Percentiles rank a stretch among this genome's conserved stretches.
Conservation (phyloP, 53 echinoderm and acorn worm species). For the Pentamera pediparva region DNA sequence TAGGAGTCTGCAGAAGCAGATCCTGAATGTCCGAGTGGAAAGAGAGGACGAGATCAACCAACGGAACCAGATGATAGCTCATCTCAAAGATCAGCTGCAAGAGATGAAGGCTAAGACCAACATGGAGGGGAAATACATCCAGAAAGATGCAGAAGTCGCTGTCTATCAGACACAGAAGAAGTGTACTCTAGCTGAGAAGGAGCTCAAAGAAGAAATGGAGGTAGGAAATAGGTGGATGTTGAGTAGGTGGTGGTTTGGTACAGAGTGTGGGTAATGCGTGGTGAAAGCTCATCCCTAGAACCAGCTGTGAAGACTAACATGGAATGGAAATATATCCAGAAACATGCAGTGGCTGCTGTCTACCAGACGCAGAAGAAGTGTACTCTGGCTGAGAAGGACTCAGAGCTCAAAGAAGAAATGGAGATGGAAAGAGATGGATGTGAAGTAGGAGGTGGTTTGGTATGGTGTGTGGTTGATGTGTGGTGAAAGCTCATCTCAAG, state of each 20-base stretch:
- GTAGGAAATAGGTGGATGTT: conserved; percentile 16
- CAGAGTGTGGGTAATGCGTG: too few relatives aligned
- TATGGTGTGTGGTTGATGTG: too few relatives aligned
- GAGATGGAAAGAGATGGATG: too few relatives aligned
- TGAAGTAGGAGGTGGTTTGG: too few relatives aligned
- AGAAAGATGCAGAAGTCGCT: conserved; percentile 96
- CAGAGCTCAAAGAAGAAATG: too few relatives aligned
- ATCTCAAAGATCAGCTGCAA: conserved; percentile 92
- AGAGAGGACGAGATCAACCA: conserved; percentile 86
- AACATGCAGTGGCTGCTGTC: conserved; percentile 92
- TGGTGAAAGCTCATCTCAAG: too few relatives aligned
- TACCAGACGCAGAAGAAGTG: conserved; percentile 92
- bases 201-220: conserved; percentile 94
- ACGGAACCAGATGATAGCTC: conserved; percentile 96
- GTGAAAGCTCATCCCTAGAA: too few relatives aligned
- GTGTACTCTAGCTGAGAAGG: conserved; percentile 82
- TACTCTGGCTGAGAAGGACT: too few relatives aligned
- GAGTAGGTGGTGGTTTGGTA: too few relatives aligned
- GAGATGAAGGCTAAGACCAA: conserved; percentile 99
- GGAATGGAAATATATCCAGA: conserved; percentile 97
- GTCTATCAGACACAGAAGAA: conserved; percentile 90
- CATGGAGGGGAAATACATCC: conserved; percentile 97
- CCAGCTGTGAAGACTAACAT: conserved; percentile 98
- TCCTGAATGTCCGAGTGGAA: conserved; percentile 70
- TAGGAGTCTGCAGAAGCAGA: conserved; percentile 81